These are phyloP conservation scores for Sciurus carolinensis DNA, from an alignment of 2,797 vertebrate species.

Conservation along the genomic window DNA sequence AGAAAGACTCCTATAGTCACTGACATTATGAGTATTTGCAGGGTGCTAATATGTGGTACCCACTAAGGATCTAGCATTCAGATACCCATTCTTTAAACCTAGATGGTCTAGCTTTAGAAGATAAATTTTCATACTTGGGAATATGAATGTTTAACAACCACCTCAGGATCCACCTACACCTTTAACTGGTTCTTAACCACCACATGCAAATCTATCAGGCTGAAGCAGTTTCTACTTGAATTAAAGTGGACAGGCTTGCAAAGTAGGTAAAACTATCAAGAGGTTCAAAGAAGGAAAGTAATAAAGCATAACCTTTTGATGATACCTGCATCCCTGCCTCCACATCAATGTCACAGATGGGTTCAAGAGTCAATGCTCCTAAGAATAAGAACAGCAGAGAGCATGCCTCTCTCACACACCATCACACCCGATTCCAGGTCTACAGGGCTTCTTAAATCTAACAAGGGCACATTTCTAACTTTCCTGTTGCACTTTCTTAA, in stretches of 20 bases:
- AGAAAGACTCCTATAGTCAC: not conserved
- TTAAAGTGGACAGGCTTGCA: not conserved
- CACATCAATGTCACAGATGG: not conserved
- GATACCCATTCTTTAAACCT: not conserved
- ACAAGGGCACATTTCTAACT: not conserved
- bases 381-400: no score
- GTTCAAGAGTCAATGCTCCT: not conserved
- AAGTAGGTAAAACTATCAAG: no score
- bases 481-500: not conserved
- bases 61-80: not conserved
- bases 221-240: no score
- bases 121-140: not conserved
- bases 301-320: no score
- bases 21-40: no score
- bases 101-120: not conserved
- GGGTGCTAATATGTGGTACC: not conserved
- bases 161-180: not conserved
- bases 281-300: not conserved
- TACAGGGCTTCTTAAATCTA: not conserved
- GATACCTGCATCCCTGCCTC: not conserved
- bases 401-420: not conserved
- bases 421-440: no score
- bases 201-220: not conserved
- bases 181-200: not conserved
- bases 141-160: not conserved